Base-by-base conservation (phyloP, 2,888 invertebrate species). In the Eumacrocentrus americanus region DNA sequence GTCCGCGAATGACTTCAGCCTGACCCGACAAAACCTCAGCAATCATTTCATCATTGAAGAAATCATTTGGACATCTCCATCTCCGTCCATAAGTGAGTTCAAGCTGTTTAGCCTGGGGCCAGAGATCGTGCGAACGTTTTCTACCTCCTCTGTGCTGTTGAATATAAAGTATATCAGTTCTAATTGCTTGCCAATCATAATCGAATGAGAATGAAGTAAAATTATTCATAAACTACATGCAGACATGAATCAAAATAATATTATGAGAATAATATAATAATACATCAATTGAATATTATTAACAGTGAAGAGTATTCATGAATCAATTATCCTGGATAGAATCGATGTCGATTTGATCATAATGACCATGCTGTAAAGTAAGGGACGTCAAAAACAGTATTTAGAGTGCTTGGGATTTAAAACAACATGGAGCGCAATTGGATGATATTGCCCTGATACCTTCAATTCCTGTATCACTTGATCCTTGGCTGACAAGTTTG, bases 11-110 rank as follows among this genome's bases (percentile, higher is more conserved):
- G 40, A 94, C 87, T 83, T 95, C 94, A 1, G 94, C 89, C 79
- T 94, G 95, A 4, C 90, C 88, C 60, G 90, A 88, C 66, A 96
- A 84, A 1, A 92, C 91, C 75, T 94, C 91, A 14, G 91, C 91
- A 60, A 97, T 92, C 82, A 91, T 90, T 73, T 92, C 90, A 69
- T 96, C 94, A 65, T 94, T 91, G 84, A 92, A 95, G 42, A 94
- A 90, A 73, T 94, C 93, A 74, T 92, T 89, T 2, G 95, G 92
- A 50, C 90, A 87, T 72, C 88, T 85, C 92, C 92, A 92, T 73
- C 86, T 86, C 38, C 91, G 84, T 4, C 92, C 92, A 20, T 91
- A 91, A 9, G 92, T 91, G 53, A 92, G 83, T 53, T 91, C 87
- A 42, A 92, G 81, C 5, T 92, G 91, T 58, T 90, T 84, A 68